Base-by-base conservation (phyloP, 2,888 invertebrate genomes). In the Aleiodes testaceus region DNA sequence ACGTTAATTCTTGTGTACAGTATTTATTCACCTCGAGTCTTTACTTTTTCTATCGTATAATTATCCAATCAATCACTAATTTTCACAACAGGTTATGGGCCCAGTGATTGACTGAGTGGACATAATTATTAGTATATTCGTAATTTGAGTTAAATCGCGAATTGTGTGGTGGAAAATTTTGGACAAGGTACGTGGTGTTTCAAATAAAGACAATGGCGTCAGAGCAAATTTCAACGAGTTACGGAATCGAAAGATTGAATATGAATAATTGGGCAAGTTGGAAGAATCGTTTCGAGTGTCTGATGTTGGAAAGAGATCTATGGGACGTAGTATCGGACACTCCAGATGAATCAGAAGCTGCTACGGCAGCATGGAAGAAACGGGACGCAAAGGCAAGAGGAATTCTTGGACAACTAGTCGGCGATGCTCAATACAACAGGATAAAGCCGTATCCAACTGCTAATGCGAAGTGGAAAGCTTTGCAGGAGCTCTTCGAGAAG, bases 381-480 rank as follows among this genome's bases (percentile, higher is more conserved):
- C 52, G 52, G 9, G 52, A 52, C 20, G 52, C 16, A 20, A 52
- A 52, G 9, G 52, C 52, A 20, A 14, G 18, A 18, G 52, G 52
- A 3, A 14, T 52, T 2, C 18, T 52, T 1, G 52, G 52, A 18
- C 2, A 20, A 9, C 20, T 52, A 3, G 52, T 52, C 2, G 52
- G 20, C 4, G 16, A 18, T 18, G 20, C 16, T 20, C 52, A 52
- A 11, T 11, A 20, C 2, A 18, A 18, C 4, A 2, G 14, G 11
- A 52, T 52, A n/a, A 14, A 18, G 7, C 20, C 52, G 4, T 11
- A n/a, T 16, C 2, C 11, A 11, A 20, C 52, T 11, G 52, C 52
- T 1, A 52, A 18, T 14, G 52, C 14, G 18, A 52, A 18, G 20
- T 52, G 52, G 52, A 18, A 18, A 3, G 18, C 14, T 3, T 52